Evolutionary conservation across 2,797 vertebrate species (phyloP).

Genomic region (Pseudopleuronectes americanus): DNA sequence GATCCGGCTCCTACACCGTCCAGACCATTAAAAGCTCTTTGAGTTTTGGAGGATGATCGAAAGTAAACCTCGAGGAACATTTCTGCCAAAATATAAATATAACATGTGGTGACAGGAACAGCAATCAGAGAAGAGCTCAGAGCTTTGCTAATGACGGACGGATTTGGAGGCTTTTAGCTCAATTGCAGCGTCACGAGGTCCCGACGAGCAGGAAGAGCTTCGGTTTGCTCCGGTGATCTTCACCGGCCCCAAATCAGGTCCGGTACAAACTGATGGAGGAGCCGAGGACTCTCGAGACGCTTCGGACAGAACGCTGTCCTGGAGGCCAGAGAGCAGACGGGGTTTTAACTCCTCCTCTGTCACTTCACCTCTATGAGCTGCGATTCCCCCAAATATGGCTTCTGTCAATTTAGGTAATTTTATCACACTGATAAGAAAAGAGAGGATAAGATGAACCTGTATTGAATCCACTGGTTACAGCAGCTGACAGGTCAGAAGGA

Average conservation of each 20-base stretch:
- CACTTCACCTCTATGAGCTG: no score
- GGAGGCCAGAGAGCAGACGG: neutral
- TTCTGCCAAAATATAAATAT: constrained; percentile 25
- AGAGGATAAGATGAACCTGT: no score
- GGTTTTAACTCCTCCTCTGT: no score
- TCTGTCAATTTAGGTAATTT: no score
- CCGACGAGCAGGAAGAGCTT: constrained; percentile 52
- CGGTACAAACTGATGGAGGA: neutral
- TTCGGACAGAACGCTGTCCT: neutral
- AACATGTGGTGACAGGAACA: constrained; percentile 34
- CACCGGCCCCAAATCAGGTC: constrained; percentile 15
- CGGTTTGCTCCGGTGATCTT: constrained; percentile 47
- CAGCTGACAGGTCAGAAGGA: no score
- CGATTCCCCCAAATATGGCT: no score
- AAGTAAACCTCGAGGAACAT: neutral
- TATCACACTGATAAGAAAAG: no score
- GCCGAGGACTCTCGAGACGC: no score
- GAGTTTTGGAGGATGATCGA: no score
- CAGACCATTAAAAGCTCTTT: no score
- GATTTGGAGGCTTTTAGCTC: constrained; percentile 69
- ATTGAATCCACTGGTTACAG: no score
- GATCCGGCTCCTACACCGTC: no score
- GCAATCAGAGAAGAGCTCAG: constrained; percentile 53
- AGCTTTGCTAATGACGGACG: constrained; percentile 46
- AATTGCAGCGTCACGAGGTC: constrained; percentile 43